These are phyloP conservation scores for Cyclargus thomasi DNA, from an alignment of 1,140 invertebrate genomes.

Conservation along the genomic window DNA sequence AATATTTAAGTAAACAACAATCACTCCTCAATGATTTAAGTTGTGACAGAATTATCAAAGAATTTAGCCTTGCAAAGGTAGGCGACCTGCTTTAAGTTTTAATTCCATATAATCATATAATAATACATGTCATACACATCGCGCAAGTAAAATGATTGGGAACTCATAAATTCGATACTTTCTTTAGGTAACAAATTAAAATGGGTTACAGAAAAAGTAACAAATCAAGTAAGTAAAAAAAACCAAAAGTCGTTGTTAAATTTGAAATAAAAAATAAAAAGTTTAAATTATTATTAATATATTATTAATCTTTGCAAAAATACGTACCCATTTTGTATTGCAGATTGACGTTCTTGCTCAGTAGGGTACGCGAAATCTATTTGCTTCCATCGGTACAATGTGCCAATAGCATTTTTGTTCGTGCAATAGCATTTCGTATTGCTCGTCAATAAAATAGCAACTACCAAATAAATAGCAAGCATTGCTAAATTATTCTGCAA, in stretches of 20 bases:
- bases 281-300: neutral
- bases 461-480: neutral
- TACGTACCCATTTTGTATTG: slow-evolving; percentile 47
- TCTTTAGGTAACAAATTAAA: no score
- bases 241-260: no score
- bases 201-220: no score
- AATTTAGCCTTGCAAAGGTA: no score
- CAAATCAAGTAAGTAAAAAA: no score
- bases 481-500: neutral
- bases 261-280: neutral
- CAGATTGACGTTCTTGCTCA: slow-evolving; percentile 36
- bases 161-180: no score
- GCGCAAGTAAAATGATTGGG: no score
- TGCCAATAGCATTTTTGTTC: slow-evolving; percentile 36
- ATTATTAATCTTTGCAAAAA: neutral
- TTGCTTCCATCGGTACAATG: slow-evolving; percentile 67
- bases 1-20: neutral
- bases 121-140: neutral
- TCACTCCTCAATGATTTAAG: slow-evolving; percentile 16
- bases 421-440: neutral
- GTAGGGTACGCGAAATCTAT: slow-evolving; percentile 60
- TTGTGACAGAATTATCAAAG: neutral
- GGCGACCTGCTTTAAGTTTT: neutral
- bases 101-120: neutral
- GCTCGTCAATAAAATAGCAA: neutral